Evolutionary conservation across 2,113 vertebrate species (phyloP), one percentile per base, ranked within the genome.

Genomic region (Dissostichus mawsoni): DNA sequence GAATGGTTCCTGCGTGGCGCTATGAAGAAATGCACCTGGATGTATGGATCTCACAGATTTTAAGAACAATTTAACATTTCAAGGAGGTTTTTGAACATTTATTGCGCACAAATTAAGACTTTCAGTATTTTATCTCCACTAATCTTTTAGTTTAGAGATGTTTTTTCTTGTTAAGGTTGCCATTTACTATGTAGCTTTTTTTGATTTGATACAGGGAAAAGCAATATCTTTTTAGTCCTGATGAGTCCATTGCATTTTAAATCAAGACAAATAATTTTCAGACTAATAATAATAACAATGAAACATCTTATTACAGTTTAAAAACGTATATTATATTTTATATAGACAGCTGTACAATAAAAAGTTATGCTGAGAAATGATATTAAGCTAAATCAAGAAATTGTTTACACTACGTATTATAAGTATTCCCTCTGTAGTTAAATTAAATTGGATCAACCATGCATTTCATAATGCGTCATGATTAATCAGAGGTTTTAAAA

Each of bases 51-150:
- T 8, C 6, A 5, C 36, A 45, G 61, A 74, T 77, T 76, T 59
- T 17, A 59, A 69, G 17, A 78, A 71, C 68, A 72, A 59, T 5
- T 23, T 23, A 52, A 65, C 48, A 85, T 69, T 83, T 83, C 62
- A 82, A 78, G 14, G 13, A 73, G 36, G 57, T 58, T 64, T 41
- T 80, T 57, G 48, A 68, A 75, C 66, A 69, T 78, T 78, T 62
- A 45, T 33, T 84, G 67, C 53, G 62, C 69, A 76, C 74, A 57
- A 58, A 76, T 52, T 18, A 68, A 78, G 76, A 45, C 62, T 41
- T 29, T 13, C 87, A 92, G 89, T 92, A 90, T 93, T 92, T 89
- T 72, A 68, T 76, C 66, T 58, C 56, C 17, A 75, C 41, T 47
- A 75, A 69, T 73, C 0, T 48, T 73, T 81, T 70, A 76, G 71